A percentile compares a stretch with the other conserved stretches of the same genome.
phyloP scores from a whole-genome alignment of 2,797 vertebrate genomes.

The Xyrichtys novacula region DNA sequence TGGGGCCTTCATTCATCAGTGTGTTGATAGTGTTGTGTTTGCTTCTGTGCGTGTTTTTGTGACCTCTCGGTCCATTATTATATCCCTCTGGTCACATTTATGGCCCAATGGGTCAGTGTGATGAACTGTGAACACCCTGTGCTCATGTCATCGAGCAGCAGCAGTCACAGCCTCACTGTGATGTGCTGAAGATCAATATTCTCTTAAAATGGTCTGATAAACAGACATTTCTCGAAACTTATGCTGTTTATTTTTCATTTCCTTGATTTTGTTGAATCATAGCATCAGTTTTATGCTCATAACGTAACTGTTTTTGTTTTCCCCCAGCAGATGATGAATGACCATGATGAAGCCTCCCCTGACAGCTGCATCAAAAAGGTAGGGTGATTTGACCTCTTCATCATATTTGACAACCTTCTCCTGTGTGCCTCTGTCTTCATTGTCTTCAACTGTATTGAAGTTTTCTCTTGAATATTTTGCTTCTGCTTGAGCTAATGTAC shows the following conservation, averaged over 20 bases:
- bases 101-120: constrained; percentile 66
- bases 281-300: not conserved
- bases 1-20: constrained; percentile 77
- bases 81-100: constrained; percentile 69
- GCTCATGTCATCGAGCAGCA: constrained; percentile 45
- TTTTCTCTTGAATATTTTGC: not conserved
- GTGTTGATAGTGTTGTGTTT: constrained; percentile 63
- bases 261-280: not conserved
- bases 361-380: constrained; percentile 96
- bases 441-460: not conserved
- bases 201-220: constrained; percentile 34
- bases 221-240: constrained; percentile 2
- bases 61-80: constrained; percentile 77
- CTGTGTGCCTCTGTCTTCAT: not conserved
- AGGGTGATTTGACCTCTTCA: constrained; percentile 58
- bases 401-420: not conserved
- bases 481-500: not conserved
- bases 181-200: constrained; percentile 43
- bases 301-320: constrained; percentile 45
- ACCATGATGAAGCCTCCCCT: constrained; percentile 89
- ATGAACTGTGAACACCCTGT: constrained; percentile 68
- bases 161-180: constrained; percentile 35
- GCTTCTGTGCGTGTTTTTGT: constrained; percentile 72
- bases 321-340: constrained; percentile 90
- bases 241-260: not conserved